Evolutionary conservation across 1,140 invertebrate genomes (phyloP).

Genomic region (Sycophila sp.): DNA sequence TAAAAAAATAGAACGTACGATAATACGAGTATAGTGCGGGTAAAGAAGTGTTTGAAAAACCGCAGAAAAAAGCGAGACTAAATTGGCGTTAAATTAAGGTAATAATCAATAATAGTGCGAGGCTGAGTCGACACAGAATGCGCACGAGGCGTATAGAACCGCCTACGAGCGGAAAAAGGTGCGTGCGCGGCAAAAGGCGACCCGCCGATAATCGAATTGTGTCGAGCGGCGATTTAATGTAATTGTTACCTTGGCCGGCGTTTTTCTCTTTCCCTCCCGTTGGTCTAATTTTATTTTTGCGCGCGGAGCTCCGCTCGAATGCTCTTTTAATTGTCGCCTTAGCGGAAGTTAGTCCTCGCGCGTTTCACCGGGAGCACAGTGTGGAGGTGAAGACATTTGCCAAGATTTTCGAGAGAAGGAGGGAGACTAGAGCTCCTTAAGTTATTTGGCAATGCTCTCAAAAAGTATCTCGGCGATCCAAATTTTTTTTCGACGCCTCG

Average conservation of each 20-base stretch:
- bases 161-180: conserved; percentile 15
- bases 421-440: conserved; percentile 21
- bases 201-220: conserved; percentile 35
- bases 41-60: background rate
- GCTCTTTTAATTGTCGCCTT: conserved; percentile 50
- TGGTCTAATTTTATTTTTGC: background rate
- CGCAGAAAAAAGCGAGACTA: background rate
- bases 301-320: conserved; percentile 38
- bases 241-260: conserved; percentile 31
- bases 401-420: conserved; percentile 31
- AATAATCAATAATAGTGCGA: conserved; percentile 1
- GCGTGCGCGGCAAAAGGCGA: conserved; percentile 24
- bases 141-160: background rate
- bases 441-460: conserved; percentile 36
- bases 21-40: no score
- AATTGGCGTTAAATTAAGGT: conserved; percentile 13
- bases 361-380: background rate
- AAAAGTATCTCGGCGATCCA: conserved; percentile 12
- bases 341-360: conserved; percentile 20
- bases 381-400: conserved; percentile 40
- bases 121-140: background rate
- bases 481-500: conserved; percentile 21
- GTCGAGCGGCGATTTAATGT: conserved; percentile 16
- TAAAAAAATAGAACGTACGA: background rate
- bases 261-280: background rate